A percentile compares a stretch with the other conserved stretches of the same genome.
phyloP scores from a whole-genome alignment of 2,888 invertebrate genomes.

The Platycheirus albimanus region DNA sequence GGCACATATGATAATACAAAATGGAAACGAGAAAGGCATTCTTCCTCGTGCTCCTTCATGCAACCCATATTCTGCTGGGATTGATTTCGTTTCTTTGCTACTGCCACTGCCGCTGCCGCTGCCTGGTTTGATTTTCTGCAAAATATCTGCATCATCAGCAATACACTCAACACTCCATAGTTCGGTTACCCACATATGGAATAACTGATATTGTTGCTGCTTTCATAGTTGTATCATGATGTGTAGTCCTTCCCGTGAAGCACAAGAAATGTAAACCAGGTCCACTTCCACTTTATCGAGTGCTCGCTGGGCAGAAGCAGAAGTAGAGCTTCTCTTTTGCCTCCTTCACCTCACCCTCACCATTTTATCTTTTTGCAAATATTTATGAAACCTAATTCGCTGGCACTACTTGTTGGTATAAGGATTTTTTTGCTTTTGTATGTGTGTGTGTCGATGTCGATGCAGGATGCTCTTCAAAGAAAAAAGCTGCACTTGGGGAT shows the following conservation, averaged over 20 bases:
- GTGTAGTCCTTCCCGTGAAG: conserved; percentile 20
- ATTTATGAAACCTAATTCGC: conserved; percentile 70
- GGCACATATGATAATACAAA: conserved; percentile 50
- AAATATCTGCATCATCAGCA: conserved; percentile 62
- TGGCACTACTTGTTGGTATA: conserved; percentile 41
- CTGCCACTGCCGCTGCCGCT: too few relatives aligned
- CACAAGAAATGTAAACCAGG: conserved; percentile 66
- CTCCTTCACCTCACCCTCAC: too few relatives aligned
- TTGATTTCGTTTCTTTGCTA: conserved; percentile 43
- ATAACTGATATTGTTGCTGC: conserved; percentile 25
- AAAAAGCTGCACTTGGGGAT: conserved; percentile 51
- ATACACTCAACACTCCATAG: conserved; percentile 56
- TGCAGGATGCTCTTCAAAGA: conserved; percentile 39
- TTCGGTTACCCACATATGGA: conserved; percentile 63
- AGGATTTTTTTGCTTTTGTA: not conserved
- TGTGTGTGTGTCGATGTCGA: not conserved
- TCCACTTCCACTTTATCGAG: conserved; percentile 51
- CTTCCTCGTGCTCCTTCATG: not conserved
- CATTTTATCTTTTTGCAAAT: conserved; percentile 64
- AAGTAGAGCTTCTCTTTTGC: conserved; percentile 23
- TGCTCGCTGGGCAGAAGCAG: not conserved
- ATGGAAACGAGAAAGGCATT: conserved; percentile 27
- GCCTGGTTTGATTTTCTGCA: conserved; percentile 45
- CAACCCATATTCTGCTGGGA: conserved; percentile 49
- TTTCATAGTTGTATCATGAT: conserved; percentile 2